Evolutionary conservation across 2,113 vertebrate species (phyloP).

Genomic region (Rallus limicola): DNA sequence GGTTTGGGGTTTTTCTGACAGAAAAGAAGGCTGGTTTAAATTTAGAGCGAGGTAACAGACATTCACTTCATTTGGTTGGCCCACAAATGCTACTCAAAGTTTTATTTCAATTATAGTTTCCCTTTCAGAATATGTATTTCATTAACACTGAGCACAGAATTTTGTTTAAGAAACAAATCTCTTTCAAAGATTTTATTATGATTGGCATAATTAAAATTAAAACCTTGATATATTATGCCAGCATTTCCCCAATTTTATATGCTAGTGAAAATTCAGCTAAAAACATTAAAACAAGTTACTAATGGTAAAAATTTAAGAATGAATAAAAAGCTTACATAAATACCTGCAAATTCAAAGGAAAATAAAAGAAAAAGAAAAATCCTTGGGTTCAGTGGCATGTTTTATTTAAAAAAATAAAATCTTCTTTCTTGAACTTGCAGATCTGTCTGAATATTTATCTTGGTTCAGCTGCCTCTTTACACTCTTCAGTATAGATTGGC

Average conservation of each 20-base stretch:
- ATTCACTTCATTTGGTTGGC: slow-evolving; percentile 1
- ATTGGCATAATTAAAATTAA: neutral
- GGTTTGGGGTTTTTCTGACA: slow-evolving; percentile 15
- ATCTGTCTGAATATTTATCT: slow-evolving; percentile 51
- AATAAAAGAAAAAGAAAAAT: neutral
- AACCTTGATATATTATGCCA: neutral
- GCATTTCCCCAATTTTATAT: neutral
- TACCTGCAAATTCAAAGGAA: neutral
- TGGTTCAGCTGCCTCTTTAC: slow-evolving; percentile 38
- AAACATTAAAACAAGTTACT: neutral
- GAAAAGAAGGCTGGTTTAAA: slow-evolving; percentile 31
- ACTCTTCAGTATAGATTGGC: slow-evolving; percentile 23
- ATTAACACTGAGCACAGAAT: neutral
- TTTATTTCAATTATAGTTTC: slow-evolving; percentile 28
- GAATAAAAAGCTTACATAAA: neutral
- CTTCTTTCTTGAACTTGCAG: slow-evolving; percentile 39
- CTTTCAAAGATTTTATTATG: neutral
- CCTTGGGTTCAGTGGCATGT: neutral
- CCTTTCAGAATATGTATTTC: neutral
- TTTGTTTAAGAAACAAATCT: neutral
- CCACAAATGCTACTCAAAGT: neutral
- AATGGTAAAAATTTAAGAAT: neutral
- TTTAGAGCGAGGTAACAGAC: slow-evolving; percentile 37
- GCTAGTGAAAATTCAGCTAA: neutral
- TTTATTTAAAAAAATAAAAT: neutral